Evolutionary conservation across 2,797 vertebrate species (phyloP), one percentile per base, ranked within the genome.

Genomic region (Acanthurus tractus): DNA sequence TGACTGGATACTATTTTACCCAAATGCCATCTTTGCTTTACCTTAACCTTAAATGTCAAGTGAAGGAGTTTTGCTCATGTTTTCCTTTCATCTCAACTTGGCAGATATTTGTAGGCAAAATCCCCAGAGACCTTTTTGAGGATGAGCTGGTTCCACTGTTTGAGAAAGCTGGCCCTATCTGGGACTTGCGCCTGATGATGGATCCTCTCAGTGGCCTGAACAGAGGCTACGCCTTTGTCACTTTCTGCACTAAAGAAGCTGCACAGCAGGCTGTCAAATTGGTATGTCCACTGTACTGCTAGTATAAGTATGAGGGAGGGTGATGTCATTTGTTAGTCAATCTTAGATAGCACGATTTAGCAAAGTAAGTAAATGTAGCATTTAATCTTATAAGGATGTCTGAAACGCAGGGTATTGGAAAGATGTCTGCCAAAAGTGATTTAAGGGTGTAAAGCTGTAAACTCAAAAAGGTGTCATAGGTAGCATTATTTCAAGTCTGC

Each of bases 131-230:
- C 88, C 95, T 99, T 70, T 99, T 99, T 95, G 98, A 99, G 91
- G 98, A 99, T 93, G 98, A 99, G 79, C 96, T 99, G 86, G 97
- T 99, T 90, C 98, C 98, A 8, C 94, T 99, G 85, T 99, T 99
- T 96, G 98, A 99, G 93, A 99, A 99, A 94, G 98, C 98, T 34
- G 98, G 98, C 55, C 96, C 97, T 87, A 99, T 99, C 92, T 99
- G 98, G 98, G 98, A 99, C 94, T 93, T 99, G 66, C 97, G 98
- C 68, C 95, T 99, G 91, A 99, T 99, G 98, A 99, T 99, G 98
- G 98, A 99, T 95, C 98, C 98, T 61, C 95, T 99, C 64, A 99
- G 97, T 83, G 98, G 98, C 89, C 96, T 99, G 78, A 99, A 99
- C 91, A 95, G 98, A 93, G 98, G 98, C 91, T 99, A 99, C 82